Percentiles rank a stretch among this genome's conserved stretches.
These are phyloP conservation scores for Paradoxurus hermaphroditus DNA, from an alignment of 2,113 vertebrate genomes.

Conservation along the genomic window DNA sequence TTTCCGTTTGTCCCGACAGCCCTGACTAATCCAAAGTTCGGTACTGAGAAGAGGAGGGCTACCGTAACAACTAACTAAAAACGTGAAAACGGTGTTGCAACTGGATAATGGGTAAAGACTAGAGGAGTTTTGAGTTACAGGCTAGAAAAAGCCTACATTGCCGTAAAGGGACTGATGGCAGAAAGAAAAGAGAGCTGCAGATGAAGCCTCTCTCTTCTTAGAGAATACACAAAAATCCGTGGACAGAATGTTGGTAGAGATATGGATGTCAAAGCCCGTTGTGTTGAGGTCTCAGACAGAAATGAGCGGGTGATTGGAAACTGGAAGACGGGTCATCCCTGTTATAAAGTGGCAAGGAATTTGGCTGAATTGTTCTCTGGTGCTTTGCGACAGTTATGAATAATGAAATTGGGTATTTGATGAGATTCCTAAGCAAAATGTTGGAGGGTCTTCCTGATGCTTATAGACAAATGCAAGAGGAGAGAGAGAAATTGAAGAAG, in stretches of 20 bases:
- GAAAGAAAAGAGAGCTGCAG: background rate
- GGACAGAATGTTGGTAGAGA: background rate
- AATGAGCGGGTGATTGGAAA: background rate
- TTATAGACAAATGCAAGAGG: background rate
- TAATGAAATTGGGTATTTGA: background rate
- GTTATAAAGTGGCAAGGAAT: conserved; percentile 1
- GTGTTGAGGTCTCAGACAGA: background rate
- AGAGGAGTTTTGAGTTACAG: background rate
- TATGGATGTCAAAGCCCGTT: background rate
- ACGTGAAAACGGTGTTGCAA: background rate
- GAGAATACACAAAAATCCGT: background rate
- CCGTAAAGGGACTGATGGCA: background rate
- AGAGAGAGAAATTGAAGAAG: background rate
- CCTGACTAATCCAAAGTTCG: background rate
- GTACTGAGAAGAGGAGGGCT: background rate
- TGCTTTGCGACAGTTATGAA: background rate
- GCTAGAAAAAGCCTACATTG: background rate
- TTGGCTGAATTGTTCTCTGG: background rate
- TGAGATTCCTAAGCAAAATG: background rate
- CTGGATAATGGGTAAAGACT: background rate
- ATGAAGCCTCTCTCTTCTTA: background rate
- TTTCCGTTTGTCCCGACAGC: background rate
- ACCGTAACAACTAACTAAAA: background rate
- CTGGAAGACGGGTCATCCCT: background rate
- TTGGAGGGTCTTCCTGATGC: background rate